Evolutionary conservation across 2,888 invertebrate species (phyloP).

Genomic region (Eristalis intricaria): DNA sequence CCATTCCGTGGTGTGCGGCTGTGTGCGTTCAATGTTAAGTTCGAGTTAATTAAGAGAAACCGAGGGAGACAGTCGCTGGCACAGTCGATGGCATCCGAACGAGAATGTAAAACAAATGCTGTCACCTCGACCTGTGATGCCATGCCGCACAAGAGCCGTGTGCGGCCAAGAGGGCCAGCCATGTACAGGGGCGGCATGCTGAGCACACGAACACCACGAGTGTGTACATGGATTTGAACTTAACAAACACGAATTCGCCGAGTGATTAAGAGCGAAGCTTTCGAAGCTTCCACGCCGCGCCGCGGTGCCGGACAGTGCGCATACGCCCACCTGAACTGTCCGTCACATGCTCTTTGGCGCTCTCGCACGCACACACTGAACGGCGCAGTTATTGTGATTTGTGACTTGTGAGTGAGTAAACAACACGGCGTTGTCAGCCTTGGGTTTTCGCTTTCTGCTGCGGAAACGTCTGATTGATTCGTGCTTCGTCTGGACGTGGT

Average conservation of each 20-base stretch:
- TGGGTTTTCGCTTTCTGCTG: neutral
- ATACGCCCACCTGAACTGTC: slow-evolving; percentile 40
- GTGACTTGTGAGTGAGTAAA: neutral
- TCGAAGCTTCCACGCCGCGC: slow-evolving; percentile 17
- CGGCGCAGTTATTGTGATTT: neutral
- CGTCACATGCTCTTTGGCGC: neutral
- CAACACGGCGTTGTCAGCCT: neutral
- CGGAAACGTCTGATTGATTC: neutral
- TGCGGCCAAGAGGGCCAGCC: neutral
- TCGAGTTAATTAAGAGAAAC: slow-evolving; percentile 70
- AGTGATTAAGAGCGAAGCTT: slow-evolving; percentile 33
- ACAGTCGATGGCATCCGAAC: slow-evolving; percentile 1
- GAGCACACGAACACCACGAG: slow-evolving; percentile 1
- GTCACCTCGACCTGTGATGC: slow-evolving; percentile 55
- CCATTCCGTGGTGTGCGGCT: neutral
- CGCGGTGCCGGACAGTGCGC: slow-evolving; percentile 35
- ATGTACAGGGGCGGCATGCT: slow-evolving; percentile 8
- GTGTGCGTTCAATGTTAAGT: slow-evolving; percentile 65
- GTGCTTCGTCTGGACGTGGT: neutral
- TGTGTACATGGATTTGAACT: slow-evolving; percentile 16
- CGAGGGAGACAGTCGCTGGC: slow-evolving; percentile 32
- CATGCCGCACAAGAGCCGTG: slow-evolving; percentile 6
- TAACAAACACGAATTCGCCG: slow-evolving; percentile 37
- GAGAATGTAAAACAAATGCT: slow-evolving; percentile 23
- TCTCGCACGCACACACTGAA: neutral